Evolutionary conservation across 2,888 invertebrate species (phyloP).

Genomic region (Drosophila anomalata): DNA sequence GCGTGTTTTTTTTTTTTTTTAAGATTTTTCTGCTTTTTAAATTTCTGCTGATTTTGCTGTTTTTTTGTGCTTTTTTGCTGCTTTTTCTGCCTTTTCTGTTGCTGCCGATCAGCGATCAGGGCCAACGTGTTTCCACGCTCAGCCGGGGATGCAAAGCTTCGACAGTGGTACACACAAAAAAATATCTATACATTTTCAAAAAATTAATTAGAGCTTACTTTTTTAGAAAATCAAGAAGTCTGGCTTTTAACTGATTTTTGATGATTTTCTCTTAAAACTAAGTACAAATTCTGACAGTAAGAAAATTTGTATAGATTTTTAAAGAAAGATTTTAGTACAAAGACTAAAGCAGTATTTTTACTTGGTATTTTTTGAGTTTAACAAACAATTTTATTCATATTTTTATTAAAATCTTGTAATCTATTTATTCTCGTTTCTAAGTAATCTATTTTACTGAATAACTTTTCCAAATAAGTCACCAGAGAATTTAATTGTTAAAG

Average conservation of each 20-base stretch:
- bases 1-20: background rate
- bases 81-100: constrained; percentile 1
- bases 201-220: background rate
- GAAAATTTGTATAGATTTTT: too few relatives aligned
- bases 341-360: too few relatives aligned
- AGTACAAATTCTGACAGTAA: too few relatives aligned
- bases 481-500: too few relatives aligned
- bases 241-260: background rate
- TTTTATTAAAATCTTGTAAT: too few relatives aligned
- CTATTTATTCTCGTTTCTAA: too few relatives aligned
- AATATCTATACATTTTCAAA: background rate
- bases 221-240: background rate
- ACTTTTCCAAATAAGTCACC: too few relatives aligned
- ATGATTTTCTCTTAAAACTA: too few relatives aligned
- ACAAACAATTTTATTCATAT: too few relatives aligned
- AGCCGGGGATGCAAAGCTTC: constrained; percentile 41
- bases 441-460: too few relatives aligned
- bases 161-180: constrained; percentile 17
- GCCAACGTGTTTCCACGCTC: constrained; percentile 67
- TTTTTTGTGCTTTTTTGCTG: constrained; percentile 3
- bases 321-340: too few relatives aligned
- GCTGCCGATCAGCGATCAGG: constrained; percentile 52
- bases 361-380: too few relatives aligned
- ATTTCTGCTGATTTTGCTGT: constrained; percentile 8
- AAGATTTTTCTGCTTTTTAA: background rate